Evolutionary conservation across 2,797 vertebrate genomes (phyloP).

Genomic region (Cuculus canorus): DNA sequence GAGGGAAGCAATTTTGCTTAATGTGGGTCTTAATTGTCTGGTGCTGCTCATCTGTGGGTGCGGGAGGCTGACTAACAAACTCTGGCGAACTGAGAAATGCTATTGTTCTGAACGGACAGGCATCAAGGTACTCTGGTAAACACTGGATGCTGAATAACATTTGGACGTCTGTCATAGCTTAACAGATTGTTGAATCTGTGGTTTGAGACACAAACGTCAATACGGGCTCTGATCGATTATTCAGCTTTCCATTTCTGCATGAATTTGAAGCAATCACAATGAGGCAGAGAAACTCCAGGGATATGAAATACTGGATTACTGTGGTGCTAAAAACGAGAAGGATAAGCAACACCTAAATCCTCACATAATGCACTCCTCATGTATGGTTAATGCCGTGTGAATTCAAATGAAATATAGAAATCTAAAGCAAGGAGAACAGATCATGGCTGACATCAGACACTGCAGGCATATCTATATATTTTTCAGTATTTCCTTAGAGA

Average conservation of each 20-base stretch:
- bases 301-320: not conserved
- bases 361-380: slow-evolving; percentile 19
- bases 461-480: slow-evolving; percentile 13
- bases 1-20: not conserved
- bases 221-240: not conserved
- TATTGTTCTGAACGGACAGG: not conserved
- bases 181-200: not conserved
- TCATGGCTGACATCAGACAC: not conserved
- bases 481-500: slow-evolving; percentile 2
- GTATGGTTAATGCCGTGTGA: slow-evolving; percentile 28
- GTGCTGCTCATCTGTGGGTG: not conserved
- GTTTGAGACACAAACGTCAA: not conserved
- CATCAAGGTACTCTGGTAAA: not conserved
- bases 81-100: not conserved
- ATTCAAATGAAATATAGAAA: slow-evolving; percentile 33
- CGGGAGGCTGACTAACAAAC: not conserved
- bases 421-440: slow-evolving; percentile 1
- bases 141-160: not conserved
- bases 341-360: slow-evolving; percentile 1
- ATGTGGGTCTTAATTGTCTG: not conserved
- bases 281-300: not conserved
- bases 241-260: not conserved
- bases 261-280: not conserved
- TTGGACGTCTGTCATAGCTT: not conserved
- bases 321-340: not conserved